These are phyloP conservation scores for Anthonomus grandis DNA, from an alignment of 1,140 invertebrate species.

Conservation along the genomic window DNA sequence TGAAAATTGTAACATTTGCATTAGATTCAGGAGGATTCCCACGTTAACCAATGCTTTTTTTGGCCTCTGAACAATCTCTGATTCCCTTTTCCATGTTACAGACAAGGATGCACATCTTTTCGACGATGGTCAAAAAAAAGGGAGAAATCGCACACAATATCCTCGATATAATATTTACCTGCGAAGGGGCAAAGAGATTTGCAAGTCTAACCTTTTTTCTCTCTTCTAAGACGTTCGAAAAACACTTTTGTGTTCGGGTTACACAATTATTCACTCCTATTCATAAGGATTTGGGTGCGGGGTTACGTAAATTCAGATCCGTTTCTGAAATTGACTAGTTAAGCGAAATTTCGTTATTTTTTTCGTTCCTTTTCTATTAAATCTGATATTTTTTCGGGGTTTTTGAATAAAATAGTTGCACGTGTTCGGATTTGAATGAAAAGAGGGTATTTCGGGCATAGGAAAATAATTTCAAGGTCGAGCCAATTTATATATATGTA, in stretches of 20 bases:
- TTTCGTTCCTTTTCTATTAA: too few relatives aligned
- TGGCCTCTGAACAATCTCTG: constrained; percentile 10
- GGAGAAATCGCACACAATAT: constrained; percentile 9
- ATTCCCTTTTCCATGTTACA: constrained; percentile 6
- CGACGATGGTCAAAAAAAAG: constrained; percentile 25
- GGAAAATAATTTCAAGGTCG: too few relatives aligned
- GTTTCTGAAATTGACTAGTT: constrained; percentile 25
- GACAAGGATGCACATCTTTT: constrained; percentile 13
- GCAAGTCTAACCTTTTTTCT: constrained; percentile 32
- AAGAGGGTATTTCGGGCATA: too few relatives aligned
- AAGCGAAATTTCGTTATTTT: constrained; percentile 20
- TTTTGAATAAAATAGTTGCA: too few relatives aligned
- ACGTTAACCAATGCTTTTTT: too few relatives aligned
- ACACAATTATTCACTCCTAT: constrained; percentile 31
- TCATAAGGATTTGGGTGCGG: constrained; percentile 18
- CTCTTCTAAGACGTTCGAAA: constrained; percentile 22
- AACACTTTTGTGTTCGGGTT: constrained; percentile 33
- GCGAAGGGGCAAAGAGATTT: constrained; percentile 25
- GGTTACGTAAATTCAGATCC: constrained; percentile 30
- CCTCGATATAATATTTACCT: constrained; percentile 23
- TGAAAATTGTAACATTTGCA: too few relatives aligned
- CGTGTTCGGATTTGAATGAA: too few relatives aligned
- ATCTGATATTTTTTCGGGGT: too few relatives aligned
- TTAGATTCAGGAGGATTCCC: too few relatives aligned
- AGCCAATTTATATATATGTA: too few relatives aligned